phyloP scores from a whole-genome alignment of 2,888 invertebrate genomes.

The Agrenia bidenticulata region DNA sequence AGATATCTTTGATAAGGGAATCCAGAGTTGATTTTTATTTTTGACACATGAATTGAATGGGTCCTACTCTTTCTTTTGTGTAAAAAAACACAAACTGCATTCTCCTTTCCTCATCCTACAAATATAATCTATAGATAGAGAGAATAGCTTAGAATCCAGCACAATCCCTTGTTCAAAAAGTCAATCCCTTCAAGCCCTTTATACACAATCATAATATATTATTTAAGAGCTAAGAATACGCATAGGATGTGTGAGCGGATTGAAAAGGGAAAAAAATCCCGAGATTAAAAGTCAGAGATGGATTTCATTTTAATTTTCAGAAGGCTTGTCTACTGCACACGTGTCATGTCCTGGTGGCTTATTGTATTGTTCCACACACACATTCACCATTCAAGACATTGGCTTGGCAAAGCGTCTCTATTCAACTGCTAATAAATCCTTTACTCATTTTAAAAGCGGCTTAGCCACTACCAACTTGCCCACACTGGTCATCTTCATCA shows the following conservation, averaged over 20 bases:
- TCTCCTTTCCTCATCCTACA: too few species aligned
- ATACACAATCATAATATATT: too few species aligned
- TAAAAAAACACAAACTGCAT: too few species aligned
- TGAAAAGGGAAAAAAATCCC: neutral
- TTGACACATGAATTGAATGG: slow-evolving; percentile 11
- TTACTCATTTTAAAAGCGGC: slow-evolving; percentile 6
- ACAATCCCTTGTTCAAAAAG: too few species aligned
- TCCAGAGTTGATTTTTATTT: slow-evolving; percentile 2
- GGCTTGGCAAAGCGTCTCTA: neutral
- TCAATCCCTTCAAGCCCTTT: too few species aligned
- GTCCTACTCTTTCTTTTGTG: neutral
- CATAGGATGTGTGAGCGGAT: neutral
- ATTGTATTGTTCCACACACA: neutral
- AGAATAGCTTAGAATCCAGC: too few species aligned
- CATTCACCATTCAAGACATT: neutral
- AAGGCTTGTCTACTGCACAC: slow-evolving; percentile 5
- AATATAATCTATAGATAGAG: too few species aligned
- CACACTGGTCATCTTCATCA: neutral
- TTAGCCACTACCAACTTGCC: neutral
- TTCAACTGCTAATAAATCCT: slow-evolving; percentile 1
- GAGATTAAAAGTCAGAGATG: slow-evolving; percentile 9
- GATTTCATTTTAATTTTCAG: slow-evolving; percentile 10
- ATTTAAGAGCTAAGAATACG: too few species aligned
- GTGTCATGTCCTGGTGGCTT: slow-evolving; percentile 9
- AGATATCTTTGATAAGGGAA: too few species aligned